These are phyloP conservation scores for Dromiciops gliroides DNA, from an alignment of 2,113 vertebrate genomes.

Conservation along the genomic window DNA sequence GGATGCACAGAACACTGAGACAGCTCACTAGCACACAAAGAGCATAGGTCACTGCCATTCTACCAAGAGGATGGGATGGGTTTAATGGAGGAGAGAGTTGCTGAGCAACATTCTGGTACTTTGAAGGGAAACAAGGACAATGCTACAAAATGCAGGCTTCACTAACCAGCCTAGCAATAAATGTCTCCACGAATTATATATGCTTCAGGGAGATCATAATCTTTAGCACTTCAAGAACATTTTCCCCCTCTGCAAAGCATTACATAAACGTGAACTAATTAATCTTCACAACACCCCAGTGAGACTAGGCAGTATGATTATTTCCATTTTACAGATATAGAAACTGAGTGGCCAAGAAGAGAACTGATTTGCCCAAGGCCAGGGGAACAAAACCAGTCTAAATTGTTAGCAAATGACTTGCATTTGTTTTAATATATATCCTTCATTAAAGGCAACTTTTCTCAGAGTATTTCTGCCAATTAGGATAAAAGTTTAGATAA, in stretches of 20 bases:
- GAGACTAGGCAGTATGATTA: constrained; percentile 7
- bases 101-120: constrained; percentile 43
- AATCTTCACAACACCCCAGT: neutral
- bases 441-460: neutral
- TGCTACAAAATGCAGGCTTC: constrained; percentile 39
- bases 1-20: neutral
- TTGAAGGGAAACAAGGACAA: constrained; percentile 13
- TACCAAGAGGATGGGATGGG: neutral
- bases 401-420: neutral
- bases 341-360: constrained; percentile 39
- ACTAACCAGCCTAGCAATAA: constrained; percentile 41
- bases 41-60: constrained; percentile 37
- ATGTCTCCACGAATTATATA: constrained; percentile 41
- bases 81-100: constrained; percentile 29
- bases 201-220: constrained; percentile 21
- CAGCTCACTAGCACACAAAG: neutral
- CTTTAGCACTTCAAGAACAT: neutral
- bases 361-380: neutral
- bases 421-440: neutral
- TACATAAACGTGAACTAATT: constrained; percentile 44
- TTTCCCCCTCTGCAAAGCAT: neutral
- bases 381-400: neutral
- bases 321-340: constrained; percentile 52
- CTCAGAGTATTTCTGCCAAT: neutral
- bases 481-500: neutral